These are phyloP conservation scores for Cyphomyrmex costatus DNA, from an alignment of 1,140 invertebrate genomes.

Conservation along the genomic window DNA sequence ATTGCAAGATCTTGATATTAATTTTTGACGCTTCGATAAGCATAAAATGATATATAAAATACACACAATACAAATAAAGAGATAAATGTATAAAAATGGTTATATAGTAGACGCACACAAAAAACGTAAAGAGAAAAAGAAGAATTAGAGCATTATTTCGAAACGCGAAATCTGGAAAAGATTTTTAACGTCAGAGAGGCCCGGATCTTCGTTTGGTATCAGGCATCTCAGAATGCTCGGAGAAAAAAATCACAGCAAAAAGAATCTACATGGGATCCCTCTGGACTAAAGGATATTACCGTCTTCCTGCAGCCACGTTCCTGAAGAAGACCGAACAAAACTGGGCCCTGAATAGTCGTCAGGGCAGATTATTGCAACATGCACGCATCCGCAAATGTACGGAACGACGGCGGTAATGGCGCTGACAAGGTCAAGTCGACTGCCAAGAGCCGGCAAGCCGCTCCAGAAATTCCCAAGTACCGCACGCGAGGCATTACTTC, in stretches of 20 bases:
- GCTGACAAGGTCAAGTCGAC: constrained; percentile 43
- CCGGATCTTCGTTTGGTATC: background rate
- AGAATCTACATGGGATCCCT: background rate
- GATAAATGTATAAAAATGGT: background rate
- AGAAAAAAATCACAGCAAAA: background rate
- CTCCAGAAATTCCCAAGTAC: constrained; percentile 60
- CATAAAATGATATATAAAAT: background rate
- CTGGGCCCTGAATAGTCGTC: background rate
- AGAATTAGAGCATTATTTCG: background rate
- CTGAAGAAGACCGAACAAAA: constrained; percentile 19
- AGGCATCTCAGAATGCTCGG: background rate
- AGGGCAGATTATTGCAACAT: constrained; percentile 6
- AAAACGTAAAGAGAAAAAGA: background rate
- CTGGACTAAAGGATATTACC: background rate
- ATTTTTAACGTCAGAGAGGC: background rate
- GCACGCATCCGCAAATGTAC: constrained; percentile 31
- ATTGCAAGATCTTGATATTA: constrained; percentile 9
- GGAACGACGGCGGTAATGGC: constrained; percentile 31
- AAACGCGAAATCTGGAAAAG: background rate
- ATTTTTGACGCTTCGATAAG: background rate
- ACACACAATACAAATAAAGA: background rate
- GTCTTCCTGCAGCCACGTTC: background rate
- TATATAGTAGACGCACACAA: background rate
- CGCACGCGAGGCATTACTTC: constrained; percentile 56
- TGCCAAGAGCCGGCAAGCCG: constrained; percentile 24